Conservation (phyloP, 2,113 vertebrate genomes). For the Gallinago media region DNA sequence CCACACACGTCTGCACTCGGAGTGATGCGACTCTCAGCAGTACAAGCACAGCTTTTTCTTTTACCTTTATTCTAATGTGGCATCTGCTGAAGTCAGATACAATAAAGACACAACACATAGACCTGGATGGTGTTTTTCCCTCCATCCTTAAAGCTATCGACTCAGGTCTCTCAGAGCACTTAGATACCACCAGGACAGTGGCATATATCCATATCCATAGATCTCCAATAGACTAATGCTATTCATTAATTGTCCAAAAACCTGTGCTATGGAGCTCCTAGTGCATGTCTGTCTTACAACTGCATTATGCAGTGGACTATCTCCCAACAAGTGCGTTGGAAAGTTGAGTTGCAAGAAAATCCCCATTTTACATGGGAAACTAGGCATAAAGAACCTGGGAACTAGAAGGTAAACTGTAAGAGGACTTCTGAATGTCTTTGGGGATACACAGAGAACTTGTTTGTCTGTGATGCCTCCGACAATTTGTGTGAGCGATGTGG, state of each 20-base stretch:
- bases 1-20: rapidly evolving
- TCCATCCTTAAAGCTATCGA: not conserved
- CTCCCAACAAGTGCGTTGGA: not conserved
- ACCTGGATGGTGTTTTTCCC: not conserved
- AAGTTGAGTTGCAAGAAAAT: not conserved
- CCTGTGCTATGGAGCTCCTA: rapidly evolving
- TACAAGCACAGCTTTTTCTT: not conserved
- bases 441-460: rapidly evolving
- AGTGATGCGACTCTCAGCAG: rapidly evolving
- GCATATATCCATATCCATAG: too few relatives aligned
- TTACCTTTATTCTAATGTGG: not conserved
- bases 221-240: not conserved
- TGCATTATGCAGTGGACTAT: rapidly evolving
- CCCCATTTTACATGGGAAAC: not conserved
- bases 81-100: not conserved
- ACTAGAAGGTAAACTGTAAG: rapidly evolving
- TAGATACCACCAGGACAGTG: not conserved
- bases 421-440: not conserved
- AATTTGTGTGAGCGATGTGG: not conserved
- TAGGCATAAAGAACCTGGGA: not conserved
- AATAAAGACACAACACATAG: not conserved
- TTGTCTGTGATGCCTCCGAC: not conserved
- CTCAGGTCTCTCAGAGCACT: not conserved
- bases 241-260: not conserved
- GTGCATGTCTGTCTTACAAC: rapidly evolving